These are phyloP conservation scores for Parauchenoglanis ngamensis DNA, from an alignment of 2,797 vertebrate genomes.

Conservation along the genomic window DNA sequence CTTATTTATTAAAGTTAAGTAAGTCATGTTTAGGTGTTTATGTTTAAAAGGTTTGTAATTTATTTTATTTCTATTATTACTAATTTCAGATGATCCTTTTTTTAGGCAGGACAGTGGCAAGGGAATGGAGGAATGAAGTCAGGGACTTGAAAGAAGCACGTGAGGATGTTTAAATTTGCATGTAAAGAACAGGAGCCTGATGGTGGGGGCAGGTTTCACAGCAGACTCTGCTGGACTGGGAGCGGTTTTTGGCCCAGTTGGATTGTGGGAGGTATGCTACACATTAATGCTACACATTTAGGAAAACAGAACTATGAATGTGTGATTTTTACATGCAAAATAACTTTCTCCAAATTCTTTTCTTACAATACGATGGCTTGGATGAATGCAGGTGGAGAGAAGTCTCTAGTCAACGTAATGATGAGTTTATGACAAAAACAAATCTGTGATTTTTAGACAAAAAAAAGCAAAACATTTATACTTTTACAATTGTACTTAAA, in stretches of 20 bases:
- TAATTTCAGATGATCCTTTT: neutral
- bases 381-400: neutral
- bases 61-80: too few species aligned
- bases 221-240: neutral
- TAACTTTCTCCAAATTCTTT: neutral
- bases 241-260: neutral
- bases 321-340: neutral
- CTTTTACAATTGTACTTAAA: too few species aligned
- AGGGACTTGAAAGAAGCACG: too few species aligned
- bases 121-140: neutral
- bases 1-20: too few species aligned
- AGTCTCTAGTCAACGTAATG: neutral
- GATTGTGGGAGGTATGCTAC: neutral
- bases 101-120: neutral
- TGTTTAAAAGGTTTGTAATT: too few species aligned
- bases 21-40: too few species aligned
- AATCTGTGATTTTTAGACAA: too few species aligned
- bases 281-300: neutral
- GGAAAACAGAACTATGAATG: neutral
- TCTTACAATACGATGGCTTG: neutral
- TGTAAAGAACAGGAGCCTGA: neutral
- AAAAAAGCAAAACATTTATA: too few species aligned
- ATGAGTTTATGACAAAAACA: too few species aligned
- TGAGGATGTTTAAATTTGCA: too few species aligned
- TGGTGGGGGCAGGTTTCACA: neutral